A percentile compares a stretch with the other conserved stretches of the same genome.
Conservation (phyloP, 2,888 invertebrate species). For the Dichetophora obliterata region DNA sequence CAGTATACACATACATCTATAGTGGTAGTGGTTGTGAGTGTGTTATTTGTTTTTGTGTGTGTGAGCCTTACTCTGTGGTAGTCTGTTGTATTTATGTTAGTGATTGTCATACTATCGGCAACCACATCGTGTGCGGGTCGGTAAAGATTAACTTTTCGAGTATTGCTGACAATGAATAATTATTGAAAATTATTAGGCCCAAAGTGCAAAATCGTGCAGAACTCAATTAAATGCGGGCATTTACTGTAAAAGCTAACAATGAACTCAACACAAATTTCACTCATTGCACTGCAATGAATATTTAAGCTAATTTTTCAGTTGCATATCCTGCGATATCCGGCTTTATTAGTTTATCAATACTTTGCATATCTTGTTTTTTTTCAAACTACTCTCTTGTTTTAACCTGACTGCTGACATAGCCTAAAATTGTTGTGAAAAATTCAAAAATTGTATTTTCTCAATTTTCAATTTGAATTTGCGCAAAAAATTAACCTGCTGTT, state of each 20-base stretch:
- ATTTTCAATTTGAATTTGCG: background rate
- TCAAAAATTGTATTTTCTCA: too few species aligned
- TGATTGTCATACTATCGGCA: conserved; percentile 37
- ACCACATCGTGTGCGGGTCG: conserved; percentile 25
- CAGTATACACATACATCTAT: background rate
- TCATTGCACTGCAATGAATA: background rate
- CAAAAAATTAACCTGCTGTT: background rate
- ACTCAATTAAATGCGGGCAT: conserved; percentile 13
- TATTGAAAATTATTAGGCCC: conserved; percentile 28
- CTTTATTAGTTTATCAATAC: background rate
- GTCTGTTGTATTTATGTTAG: conserved; percentile 27
- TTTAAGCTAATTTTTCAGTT: background rate
- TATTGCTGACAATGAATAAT: conserved; percentile 40
- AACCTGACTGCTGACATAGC: too few species aligned
- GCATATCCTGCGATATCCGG: background rate
- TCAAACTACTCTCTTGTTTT: too few species aligned
- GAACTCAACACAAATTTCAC: background rate
- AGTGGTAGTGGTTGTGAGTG: background rate
- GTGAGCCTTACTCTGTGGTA: background rate
- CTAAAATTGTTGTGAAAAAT: too few species aligned
- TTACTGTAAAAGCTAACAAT: background rate
- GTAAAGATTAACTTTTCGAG: conserved; percentile 38
- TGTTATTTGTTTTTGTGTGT: conserved; percentile 16
- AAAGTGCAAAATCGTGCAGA: conserved; percentile 9
- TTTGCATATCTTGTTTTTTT: too few species aligned